Evolutionary conservation across 2,888 invertebrate genomes (phyloP), one percentile per base, ranked within the genome.

Genomic region (Mythimna loreyi): DNA sequence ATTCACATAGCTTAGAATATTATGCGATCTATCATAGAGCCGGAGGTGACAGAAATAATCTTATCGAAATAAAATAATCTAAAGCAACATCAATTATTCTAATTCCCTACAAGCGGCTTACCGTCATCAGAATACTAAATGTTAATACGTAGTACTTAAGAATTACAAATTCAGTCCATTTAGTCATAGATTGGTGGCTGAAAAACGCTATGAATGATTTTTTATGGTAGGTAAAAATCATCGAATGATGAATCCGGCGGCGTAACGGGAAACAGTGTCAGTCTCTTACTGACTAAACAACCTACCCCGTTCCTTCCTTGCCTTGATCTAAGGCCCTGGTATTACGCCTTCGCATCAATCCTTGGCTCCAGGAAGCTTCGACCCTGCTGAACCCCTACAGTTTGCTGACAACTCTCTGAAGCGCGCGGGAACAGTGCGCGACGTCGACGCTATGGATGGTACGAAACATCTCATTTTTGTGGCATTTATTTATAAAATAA

Each of bases 1-100:
- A 40, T 40, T 19, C 11, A 57, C 16, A 0, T 16, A 47, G 11
- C 40, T 59, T 19, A 55, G 3, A 52, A 25, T n/a, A n/a, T n/a
- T n/a, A 2, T 25, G 9, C 45, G 19, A 74, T 71, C 19, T 50
- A 23, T 50, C 64, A 57, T 47, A 28, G 36, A 23, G 13, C 52
- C 16, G 7, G n/a, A 25, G 16, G n/a, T 45, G 66, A 36, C 50
- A 74, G 23, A 28, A 21, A n/a, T 50, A 56, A 71, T 57, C 66
- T 57, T 58, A 53, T 58, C 57, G 11, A 30, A 30, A 33, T 45
- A 3, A 50, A 56, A 9, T 47, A 43, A 49, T 70, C 19, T 73
- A 19, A 62, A 53, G 28, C 28, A 55, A 55, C 21, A 71, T 71
- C 16, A 33, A 63, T 72, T 52, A 30, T 47, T 47, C 55, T 11